Base-by-base conservation (phyloP, 2,888 invertebrate genomes). In the Trimorus sp. region DNA sequence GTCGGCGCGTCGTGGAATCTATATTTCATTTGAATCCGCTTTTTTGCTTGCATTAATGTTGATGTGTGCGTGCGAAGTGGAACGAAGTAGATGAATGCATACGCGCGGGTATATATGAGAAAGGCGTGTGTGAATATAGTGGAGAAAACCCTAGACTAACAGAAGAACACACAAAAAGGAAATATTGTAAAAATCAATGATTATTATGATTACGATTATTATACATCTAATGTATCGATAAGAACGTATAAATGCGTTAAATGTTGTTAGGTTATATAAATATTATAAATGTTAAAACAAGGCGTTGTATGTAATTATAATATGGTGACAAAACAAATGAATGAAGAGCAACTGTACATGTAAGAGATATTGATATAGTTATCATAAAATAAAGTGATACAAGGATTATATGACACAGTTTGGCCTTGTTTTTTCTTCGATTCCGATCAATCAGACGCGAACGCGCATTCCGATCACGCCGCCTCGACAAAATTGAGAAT, bases 261-360 rank as follows among this genome's bases (percentile, higher is more conserved):
- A 80, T 84, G 84, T 84, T 84, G 82, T 82, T 84, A 84, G 84
- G 78, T 84, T 84, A 84, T 84, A 84, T 75, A 82, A 83, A 84
- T 84, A 84, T 83, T 79, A 83, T 84, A 83, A 84, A 84, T 84
- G 84, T 84, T 84, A 73, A 82, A 80, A 70, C 45, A 79, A 79
- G 60, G 79, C 84, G 80, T 84, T 82, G 74, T 82, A 84, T 81
- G 82, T 84, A 82, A 83, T 81, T 79, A 81, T 81, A 80, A 84
- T 79, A 82, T 77, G 69, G 79, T 70, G 65, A 69, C 54, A 73
- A 66, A 68, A 65, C 62, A 49, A 15, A 37, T 42, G 40, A 15
- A 40, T 40, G 62, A 42, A 38, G 58, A 69, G 15, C 69, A 80
- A 70, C 62, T 84, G 84, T 84, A 83, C 62, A 81, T 84, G 82